Conservation (phyloP, 1,140 invertebrate genomes). For the Papilio aristodemus region DNA sequence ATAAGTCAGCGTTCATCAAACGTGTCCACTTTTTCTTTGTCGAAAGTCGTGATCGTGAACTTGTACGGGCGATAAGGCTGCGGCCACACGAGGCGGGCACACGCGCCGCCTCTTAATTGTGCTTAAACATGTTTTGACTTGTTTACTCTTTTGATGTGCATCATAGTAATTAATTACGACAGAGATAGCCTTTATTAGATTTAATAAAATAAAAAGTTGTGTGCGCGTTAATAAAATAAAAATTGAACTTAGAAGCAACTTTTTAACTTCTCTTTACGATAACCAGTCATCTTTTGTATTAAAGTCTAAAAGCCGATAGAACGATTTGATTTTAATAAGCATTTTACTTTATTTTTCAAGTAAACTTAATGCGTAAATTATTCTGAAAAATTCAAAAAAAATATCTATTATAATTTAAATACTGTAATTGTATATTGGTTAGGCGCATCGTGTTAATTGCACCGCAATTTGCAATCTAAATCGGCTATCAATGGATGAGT, state of each 20-base stretch:
- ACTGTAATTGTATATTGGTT: not conserved
- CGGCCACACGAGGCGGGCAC: not conserved
- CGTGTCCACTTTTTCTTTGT: constrained; percentile 52
- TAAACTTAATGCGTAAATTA: no score
- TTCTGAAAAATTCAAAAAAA: no score
- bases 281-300: not conserved
- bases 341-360: no score
- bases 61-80: constrained; percentile 39
- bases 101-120: constrained; percentile 18
- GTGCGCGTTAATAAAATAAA: constrained; percentile 14
- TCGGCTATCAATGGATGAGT: constrained; percentile 49
- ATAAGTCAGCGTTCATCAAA: constrained; percentile 53
- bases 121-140: constrained; percentile 24
- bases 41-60: constrained; percentile 66
- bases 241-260: not conserved
- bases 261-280: not conserved
- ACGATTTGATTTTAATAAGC: no score
- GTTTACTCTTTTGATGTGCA: constrained; percentile 1
- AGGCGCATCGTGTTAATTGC: not conserved
- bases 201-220: not conserved
- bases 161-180: constrained; percentile 13
- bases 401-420: not conserved
- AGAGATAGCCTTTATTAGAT: constrained; percentile 16
- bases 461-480: constrained; percentile 40
- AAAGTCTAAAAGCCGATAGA: no score